phyloP scores from a whole-genome alignment of 1,140 invertebrate species.

The Tetramorium parvispinum region DNA sequence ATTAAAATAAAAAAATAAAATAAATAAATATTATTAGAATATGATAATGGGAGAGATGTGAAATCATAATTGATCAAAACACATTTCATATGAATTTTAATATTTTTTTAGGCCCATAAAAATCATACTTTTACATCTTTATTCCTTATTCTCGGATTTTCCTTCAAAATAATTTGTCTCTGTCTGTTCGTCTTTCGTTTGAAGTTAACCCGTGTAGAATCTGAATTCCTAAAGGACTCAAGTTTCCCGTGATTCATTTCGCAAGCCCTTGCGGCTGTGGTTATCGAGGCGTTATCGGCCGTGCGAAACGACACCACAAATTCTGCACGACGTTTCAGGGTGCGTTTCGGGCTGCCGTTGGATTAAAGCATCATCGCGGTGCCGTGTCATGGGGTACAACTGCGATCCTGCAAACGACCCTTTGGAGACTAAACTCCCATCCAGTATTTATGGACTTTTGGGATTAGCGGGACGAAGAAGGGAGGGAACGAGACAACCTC shows the following conservation, averaged over 20 bases:
- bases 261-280: background rate
- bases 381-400: constrained; percentile 66
- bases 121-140: background rate
- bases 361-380: constrained; percentile 72
- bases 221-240: constrained; percentile 38
- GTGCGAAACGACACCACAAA: constrained; percentile 53
- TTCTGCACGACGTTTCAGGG: constrained; percentile 42
- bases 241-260: constrained; percentile 34
- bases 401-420: constrained; percentile 73
- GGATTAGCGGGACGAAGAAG: constrained; percentile 62
- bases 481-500: background rate
- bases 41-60: background rate
- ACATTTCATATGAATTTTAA: background rate
- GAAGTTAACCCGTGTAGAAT: constrained; percentile 34
- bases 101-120: background rate
- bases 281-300: constrained; percentile 63
- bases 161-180: constrained; percentile 17
- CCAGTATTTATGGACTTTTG: constrained; percentile 74
- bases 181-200: background rate
- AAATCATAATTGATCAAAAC: background rate
- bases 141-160: background rate
- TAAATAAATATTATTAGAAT: background rate
- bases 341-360: constrained; percentile 21
- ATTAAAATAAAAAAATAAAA: too few species aligned
- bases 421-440: constrained; percentile 73